These are phyloP conservation scores for Notarius quadriscutis DNA, from an alignment of 2,113 vertebrate species.

Conservation along the genomic window DNA sequence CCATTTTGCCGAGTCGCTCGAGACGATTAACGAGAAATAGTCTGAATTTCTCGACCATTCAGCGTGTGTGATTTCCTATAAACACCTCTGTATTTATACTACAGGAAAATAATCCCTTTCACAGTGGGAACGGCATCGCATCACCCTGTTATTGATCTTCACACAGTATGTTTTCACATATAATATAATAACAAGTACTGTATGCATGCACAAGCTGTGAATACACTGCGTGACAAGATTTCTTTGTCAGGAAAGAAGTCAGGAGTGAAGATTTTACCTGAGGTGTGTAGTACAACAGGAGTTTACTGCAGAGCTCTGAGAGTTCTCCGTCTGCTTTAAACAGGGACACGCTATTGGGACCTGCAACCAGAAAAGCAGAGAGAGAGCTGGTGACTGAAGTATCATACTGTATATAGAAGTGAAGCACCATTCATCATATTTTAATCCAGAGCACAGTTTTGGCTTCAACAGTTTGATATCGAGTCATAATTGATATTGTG, in stretches of 20 bases:
- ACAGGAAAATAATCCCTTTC: background rate
- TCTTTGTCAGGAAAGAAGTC: background rate
- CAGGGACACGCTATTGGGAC: constrained; percentile 86
- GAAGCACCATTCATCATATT: background rate
- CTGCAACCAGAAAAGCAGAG: constrained; percentile 64
- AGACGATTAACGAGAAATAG: too few relatives aligned
- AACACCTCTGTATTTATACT: background rate
- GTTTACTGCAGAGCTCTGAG: constrained; percentile 82
- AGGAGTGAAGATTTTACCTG: constrained; percentile 73
- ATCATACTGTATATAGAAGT: background rate
- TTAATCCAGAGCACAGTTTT: background rate
- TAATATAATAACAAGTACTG: background rate
- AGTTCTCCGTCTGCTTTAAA: constrained; percentile 87
- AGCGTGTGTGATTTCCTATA: too few relatives aligned
- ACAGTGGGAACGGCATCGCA: background rate
- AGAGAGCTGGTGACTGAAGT: background rate
- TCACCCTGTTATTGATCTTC: background rate
- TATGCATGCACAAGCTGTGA: background rate
- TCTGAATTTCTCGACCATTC: too few relatives aligned
- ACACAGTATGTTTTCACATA: background rate
- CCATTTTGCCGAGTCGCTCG: too few relatives aligned
- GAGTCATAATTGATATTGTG: too few relatives aligned
- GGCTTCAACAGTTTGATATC: too few relatives aligned
- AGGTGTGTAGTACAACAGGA: constrained; percentile 93
- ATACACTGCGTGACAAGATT: background rate